These are phyloP conservation scores for Candidula unifasciata DNA, from an alignment of 2,888 invertebrate species.

Conservation along the genomic window DNA sequence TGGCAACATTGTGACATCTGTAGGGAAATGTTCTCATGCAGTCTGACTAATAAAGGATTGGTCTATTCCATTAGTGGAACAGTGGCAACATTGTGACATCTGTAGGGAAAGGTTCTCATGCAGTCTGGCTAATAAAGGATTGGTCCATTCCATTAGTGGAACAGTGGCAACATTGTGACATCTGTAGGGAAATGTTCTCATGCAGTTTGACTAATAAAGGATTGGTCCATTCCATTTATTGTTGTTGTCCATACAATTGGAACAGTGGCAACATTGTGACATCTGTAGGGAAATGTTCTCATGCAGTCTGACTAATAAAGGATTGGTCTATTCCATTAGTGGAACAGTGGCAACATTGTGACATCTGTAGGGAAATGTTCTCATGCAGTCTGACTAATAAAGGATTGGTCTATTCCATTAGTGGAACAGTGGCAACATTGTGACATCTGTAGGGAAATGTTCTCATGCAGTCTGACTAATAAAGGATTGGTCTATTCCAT, in stretches of 20 bases:
- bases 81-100: conserved; percentile 87
- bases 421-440: conserved; percentile 92
- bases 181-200: too few species aligned
- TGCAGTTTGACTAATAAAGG: too few species aligned
- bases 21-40: too few species aligned
- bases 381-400: too few species aligned
- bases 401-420: conserved; percentile 74
- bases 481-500: background rate
- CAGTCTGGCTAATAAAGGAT: too few species aligned
- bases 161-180: conserved; percentile 88
- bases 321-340: conserved; percentile 80
- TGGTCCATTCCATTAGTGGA: conserved; percentile 84
- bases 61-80: conserved; percentile 85
- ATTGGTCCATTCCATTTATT: conserved; percentile 51
- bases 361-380: conserved; percentile 71
- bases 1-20: conserved; percentile 85
- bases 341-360: conserved; percentile 91
- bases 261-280: conserved; percentile 89
- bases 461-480: too few species aligned
- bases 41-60: too few species aligned
- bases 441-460: conserved; percentile 78
- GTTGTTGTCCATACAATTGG: too few species aligned
- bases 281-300: background rate
- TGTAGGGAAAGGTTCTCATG: too few species aligned
- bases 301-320: too few species aligned